These are phyloP conservation scores for Hydrotaea cyrtoneurina DNA, from an alignment of 2,888 invertebrate species.

Conservation along the genomic window DNA sequence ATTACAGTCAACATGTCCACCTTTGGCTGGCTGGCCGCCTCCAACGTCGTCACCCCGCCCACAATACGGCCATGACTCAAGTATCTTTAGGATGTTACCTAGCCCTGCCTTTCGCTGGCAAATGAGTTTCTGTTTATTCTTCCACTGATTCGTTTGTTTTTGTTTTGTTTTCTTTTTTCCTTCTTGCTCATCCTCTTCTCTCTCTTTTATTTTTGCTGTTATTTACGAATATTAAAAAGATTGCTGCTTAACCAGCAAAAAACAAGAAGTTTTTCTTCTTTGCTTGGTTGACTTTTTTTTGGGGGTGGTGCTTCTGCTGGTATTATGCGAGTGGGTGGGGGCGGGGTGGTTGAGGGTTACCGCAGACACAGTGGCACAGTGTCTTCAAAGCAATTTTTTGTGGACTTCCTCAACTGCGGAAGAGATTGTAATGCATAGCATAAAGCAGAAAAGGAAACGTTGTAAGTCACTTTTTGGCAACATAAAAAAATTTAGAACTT, in stretches of 20 bases:
- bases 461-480: too few species aligned
- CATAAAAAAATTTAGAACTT: too few species aligned
- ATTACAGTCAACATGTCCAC: constrained; percentile 1
- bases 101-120: background rate
- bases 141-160: background rate
- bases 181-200: background rate
- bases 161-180: background rate
- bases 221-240: constrained; percentile 41
- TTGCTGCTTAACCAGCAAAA: constrained; percentile 47
- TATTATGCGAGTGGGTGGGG: too few species aligned
- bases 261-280: constrained; percentile 16
- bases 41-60: background rate
- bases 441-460: too few species aligned
- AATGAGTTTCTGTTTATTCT: background rate
- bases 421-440: too few species aligned
- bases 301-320: too few species aligned
- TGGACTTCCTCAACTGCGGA: too few species aligned
- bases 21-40: background rate
- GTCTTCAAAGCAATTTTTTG: too few species aligned
- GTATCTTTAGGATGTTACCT: constrained; percentile 18
- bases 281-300: too few species aligned
- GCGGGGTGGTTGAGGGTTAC: too few species aligned
- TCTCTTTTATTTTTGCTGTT: constrained; percentile 9
- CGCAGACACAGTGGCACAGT: too few species aligned
- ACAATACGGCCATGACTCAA: background rate